These are phyloP conservation scores for Drosophila saltans DNA, from an alignment of 1,140 invertebrate genomes.

Conservation along the genomic window DNA sequence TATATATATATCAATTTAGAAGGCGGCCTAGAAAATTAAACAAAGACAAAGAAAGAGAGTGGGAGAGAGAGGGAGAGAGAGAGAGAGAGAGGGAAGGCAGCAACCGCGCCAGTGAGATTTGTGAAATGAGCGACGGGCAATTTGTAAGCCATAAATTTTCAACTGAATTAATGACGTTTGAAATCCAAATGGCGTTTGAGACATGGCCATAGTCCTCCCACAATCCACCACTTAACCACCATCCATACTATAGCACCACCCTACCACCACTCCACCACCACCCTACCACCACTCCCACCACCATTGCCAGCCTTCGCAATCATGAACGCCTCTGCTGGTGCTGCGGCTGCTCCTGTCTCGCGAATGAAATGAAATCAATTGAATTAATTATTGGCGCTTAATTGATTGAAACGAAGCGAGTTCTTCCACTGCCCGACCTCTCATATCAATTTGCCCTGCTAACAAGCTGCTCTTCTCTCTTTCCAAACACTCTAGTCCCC, in stretches of 20 bases:
- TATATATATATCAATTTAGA: conserved; percentile 9
- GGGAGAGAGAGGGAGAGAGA: conserved; percentile 31
- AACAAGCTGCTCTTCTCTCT: not conserved
- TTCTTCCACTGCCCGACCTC: not conserved
- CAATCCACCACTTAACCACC: not conserved
- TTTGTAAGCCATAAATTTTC: conserved; percentile 76
- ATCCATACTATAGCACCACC: not conserved
- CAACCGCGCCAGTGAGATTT: conserved; percentile 21
- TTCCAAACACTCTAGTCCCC: not conserved
- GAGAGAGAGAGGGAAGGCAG: conserved; percentile 34
- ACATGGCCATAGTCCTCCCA: conserved; percentile 21
- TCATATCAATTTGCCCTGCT: not conserved
- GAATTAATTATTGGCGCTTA: conserved; percentile 81
- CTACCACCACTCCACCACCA: not conserved
- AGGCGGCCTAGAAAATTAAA: conserved; percentile 13
- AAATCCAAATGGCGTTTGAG: conserved; percentile 72
- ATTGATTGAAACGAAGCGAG: conserved; percentile 78
- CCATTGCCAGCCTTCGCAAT: not conserved
- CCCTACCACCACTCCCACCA: not conserved
- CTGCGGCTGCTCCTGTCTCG: conserved; percentile 18
- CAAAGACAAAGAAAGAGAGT: not conserved
- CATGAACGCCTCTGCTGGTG: conserved; percentile 5
- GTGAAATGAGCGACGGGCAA: conserved; percentile 47
- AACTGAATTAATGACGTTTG: conserved; percentile 74
- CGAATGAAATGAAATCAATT: conserved; percentile 77